Percentiles rank a stretch among this genome's conserved stretches.
Evolutionary conservation across 1,140 invertebrate genomes (phyloP).

Genomic region (Philopotamus ludificatus): DNA sequence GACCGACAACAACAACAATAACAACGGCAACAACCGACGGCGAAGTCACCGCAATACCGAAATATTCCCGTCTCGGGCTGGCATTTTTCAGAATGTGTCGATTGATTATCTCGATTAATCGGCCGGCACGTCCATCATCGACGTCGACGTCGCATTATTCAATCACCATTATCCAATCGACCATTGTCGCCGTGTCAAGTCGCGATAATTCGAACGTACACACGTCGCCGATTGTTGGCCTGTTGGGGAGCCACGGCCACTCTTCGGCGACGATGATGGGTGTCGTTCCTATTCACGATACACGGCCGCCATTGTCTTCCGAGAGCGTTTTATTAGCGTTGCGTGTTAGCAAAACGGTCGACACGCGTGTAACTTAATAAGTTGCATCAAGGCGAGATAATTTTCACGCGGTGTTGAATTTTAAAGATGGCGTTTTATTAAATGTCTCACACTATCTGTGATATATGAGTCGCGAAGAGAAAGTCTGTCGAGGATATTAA

Average conservation of each 20-base stretch:
- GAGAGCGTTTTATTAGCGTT: neutral
- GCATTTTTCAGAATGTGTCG: no score
- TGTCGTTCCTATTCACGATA: neutral
- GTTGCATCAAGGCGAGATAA: conserved; percentile 10
- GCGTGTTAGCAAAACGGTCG: neutral
- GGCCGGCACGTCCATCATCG: neutral
- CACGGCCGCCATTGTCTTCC: neutral
- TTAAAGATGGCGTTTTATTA: neutral
- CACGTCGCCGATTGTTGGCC: no score
- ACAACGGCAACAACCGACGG: no score
- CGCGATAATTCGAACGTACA: neutral
- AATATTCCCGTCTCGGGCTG: no score
- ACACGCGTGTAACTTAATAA: conserved; percentile 18
- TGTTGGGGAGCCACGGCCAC: neutral
- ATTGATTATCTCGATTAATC: no score
- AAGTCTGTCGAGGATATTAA: no score
- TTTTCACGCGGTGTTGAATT: conserved; percentile 27
- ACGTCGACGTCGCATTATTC: neutral
- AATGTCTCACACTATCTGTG: no score
- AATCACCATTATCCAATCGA: neutral
- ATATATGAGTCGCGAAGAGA: no score
- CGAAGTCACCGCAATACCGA: no score
- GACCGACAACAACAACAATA: no score
- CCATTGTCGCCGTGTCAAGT: neutral
- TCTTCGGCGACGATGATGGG: neutral